These are phyloP conservation scores for Capreolus pygargus DNA, from an alignment of 2,113 vertebrate species.

Conservation along the genomic window DNA sequence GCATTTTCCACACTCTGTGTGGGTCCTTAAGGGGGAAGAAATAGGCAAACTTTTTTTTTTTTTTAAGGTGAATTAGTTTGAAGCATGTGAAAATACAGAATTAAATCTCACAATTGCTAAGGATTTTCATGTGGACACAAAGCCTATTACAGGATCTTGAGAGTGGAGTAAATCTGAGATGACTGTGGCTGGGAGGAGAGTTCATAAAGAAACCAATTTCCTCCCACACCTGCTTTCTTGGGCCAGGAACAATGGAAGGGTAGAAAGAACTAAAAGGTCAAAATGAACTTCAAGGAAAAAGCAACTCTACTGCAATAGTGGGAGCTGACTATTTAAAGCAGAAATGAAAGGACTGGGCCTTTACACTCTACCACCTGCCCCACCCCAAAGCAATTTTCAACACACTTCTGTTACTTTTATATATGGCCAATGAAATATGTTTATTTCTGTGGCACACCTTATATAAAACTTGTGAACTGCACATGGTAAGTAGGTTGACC, in stretches of 20 bases:
- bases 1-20: not conserved
- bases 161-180: not conserved
- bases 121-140: not conserved
- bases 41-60: not conserved
- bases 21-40: not conserved
- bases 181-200: not conserved
- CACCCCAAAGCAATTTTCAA: not conserved
- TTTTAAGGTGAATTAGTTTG: not conserved
- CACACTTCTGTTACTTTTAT: not conserved
- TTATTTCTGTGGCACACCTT: not conserved
- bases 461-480: not conserved
- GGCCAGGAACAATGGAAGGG: not conserved
- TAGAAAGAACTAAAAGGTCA: not conserved
- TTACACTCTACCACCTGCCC: not conserved
- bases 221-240: not conserved
- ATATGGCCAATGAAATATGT: not conserved
- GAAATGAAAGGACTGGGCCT: not conserved
- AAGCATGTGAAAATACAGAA: not conserved
- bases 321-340: not conserved
- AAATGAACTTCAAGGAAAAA: not conserved
- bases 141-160: not conserved
- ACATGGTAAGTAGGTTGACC: not conserved
- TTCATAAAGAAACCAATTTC: constrained; percentile 5
- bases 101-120: not conserved
- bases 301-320: not conserved